phyloP scores from a whole-genome alignment of 2,797 vertebrate genomes.

The Phylloscopus collybita region DNA sequence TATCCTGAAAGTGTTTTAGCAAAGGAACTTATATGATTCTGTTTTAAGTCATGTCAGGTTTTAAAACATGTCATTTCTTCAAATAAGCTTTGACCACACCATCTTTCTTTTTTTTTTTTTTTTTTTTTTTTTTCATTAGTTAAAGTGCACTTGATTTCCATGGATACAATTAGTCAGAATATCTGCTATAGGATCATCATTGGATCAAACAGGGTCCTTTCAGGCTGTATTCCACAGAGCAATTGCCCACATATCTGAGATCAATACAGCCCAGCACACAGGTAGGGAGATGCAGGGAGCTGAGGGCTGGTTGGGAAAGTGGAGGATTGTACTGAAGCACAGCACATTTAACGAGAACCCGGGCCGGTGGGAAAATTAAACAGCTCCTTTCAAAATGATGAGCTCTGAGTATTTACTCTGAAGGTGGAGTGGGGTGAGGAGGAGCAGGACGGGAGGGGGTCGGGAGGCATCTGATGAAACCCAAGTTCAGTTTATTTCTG shows the following conservation, averaged over 20 bases:
- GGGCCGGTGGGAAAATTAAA: constrained; percentile 25
- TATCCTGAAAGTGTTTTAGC: constrained; percentile 83
- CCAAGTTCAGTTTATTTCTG: constrained; percentile 41
- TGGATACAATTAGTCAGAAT: constrained; percentile 73
- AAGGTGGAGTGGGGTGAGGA: not conserved
- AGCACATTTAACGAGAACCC: not conserved
- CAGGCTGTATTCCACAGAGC: constrained; percentile 25
- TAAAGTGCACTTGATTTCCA: constrained; percentile 75
- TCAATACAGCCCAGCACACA: constrained; percentile 25
- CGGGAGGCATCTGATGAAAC: not conserved
- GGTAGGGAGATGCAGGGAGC: constrained; percentile 28
- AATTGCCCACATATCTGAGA: constrained; percentile 68
- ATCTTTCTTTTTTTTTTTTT: constrained; percentile 13
- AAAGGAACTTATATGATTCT: constrained; percentile 82
- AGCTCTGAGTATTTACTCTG: constrained; percentile 1
- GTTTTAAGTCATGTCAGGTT: constrained; percentile 82
- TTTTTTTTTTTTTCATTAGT: constrained; percentile 61
- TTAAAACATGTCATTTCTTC: constrained; percentile 80
- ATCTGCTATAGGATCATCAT: constrained; percentile 22
- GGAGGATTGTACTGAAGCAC: not conserved
- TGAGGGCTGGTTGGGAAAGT: constrained; percentile 32
- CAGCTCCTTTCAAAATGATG: not conserved
- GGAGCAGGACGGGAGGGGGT: not conserved
- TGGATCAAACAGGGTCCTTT: constrained; percentile 50
- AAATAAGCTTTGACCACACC: constrained; percentile 76